phyloP scores from a whole-genome alignment of 2,888 invertebrate genomes.

The Nipponacmea schrenckii region DNA sequence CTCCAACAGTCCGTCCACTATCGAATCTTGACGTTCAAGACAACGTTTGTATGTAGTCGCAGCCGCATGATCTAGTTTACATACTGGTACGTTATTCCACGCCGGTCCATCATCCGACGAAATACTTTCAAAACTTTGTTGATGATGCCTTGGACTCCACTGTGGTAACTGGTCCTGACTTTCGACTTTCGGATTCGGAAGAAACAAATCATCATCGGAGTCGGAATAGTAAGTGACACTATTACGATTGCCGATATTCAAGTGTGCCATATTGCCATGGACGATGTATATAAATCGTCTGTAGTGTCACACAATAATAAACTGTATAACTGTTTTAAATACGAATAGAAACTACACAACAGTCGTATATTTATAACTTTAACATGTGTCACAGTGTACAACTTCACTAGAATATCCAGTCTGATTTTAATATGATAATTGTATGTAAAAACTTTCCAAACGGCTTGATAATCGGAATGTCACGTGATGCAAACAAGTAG shows the following conservation, averaged over 20 bases:
- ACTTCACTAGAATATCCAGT: no score
- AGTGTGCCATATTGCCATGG: background rate
- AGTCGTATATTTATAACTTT: background rate
- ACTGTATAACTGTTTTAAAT: background rate
- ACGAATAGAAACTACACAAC: no score
- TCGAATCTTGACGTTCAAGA: slow-evolving; percentile 47
- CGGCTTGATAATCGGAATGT: background rate
- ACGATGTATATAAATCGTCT: background rate
- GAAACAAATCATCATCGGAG: slow-evolving; percentile 20
- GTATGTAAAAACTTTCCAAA: background rate
- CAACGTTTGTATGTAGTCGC: slow-evolving; percentile 11
- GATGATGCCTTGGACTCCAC: background rate
- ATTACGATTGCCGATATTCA: background rate
- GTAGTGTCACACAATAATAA: background rate
- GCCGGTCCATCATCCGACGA: slow-evolving; percentile 19
- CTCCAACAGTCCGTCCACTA: slow-evolving; percentile 64
- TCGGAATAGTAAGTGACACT: slow-evolving; percentile 8
- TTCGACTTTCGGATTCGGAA: slow-evolving; percentile 7
- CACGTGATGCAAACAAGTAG: slow-evolving; percentile 5
- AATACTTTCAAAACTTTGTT: slow-evolving; percentile 19
- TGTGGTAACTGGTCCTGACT: background rate
- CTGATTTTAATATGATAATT: no score
- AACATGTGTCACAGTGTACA: background rate
- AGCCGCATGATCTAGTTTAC: slow-evolving; percentile 7
- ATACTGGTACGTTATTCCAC: slow-evolving; percentile 12